Conservation (phyloP, 2,888 invertebrate genomes). For the Xestia sexstrigata region DNA sequence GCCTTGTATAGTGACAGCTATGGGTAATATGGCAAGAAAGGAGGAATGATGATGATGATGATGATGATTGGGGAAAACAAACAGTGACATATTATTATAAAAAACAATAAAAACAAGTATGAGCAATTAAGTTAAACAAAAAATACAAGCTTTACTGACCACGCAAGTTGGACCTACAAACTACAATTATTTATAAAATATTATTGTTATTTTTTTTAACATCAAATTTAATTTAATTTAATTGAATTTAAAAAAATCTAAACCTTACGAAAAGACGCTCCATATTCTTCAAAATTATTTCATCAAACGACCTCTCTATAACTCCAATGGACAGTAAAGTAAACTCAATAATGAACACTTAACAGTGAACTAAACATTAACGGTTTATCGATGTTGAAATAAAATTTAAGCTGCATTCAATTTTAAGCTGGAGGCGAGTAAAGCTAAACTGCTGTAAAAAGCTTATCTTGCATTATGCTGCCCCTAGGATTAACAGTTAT, state of each 20-base stretch:
- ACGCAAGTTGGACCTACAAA: too few species aligned
- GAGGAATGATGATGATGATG: too few species aligned
- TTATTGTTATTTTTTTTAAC: too few species aligned
- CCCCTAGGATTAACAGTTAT: conserved; percentile 14
- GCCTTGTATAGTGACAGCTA: too few species aligned
- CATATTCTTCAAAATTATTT: not conserved
- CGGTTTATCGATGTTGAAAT: conserved; percentile 19
- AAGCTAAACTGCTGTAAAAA: conserved; percentile 34
- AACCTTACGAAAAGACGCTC: not conserved
- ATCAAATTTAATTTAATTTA: too few species aligned
- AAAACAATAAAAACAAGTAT: too few species aligned
- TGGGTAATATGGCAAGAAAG: not conserved
- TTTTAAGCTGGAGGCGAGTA: conserved; percentile 36
- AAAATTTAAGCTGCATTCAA: conserved; percentile 37
- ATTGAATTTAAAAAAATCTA: not conserved
- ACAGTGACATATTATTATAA: too few species aligned
- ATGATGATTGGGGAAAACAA: too few species aligned
- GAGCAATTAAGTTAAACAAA: too few species aligned
- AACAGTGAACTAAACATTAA: not conserved
- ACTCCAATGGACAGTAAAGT: not conserved
- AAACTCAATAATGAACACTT: not conserved
- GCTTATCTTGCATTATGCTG: conserved; percentile 32
- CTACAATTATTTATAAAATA: too few species aligned
- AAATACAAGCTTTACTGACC: too few species aligned
- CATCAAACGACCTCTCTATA: not conserved